Base-by-base conservation (phyloP, 2,888 invertebrate genomes). In the Cylindroiulus punctatus region DNA sequence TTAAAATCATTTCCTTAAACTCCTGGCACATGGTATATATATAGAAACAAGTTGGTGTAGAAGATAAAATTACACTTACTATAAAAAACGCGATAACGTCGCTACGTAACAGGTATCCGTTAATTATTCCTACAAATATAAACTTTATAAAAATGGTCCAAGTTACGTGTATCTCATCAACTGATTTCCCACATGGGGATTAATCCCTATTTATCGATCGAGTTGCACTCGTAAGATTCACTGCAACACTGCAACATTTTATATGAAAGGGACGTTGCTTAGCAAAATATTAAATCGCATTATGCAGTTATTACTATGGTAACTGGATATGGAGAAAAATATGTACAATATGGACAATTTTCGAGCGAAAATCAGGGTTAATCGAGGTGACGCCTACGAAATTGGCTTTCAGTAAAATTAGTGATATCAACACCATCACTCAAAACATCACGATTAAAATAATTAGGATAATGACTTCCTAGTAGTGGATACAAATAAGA, bases 161-260 rank as follows among this genome's bases (percentile, higher is more conserved):
- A 5, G 10, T 2, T 36, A 36, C 3, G 57, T 57, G 57, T 57
- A 57, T n/a, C 57, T 57, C 8, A 26, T 65, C 12, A 26, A 12
- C 12, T 2, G 65, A 19, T 19, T 19, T 52, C 52, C n/a, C 19
- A 0, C 0, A 26, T 22, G 65, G 26, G 65, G n/a, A n/a, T 52
- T 65, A 26, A 65, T 65, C 65, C 65, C 65, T 65, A 65, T 65
- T 65, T 65, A 65, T 65, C 65, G 65, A 65, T 65, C 26, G 26
- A 10, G 7, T 65, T 65, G 52, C 26, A 65, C 26, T 10, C 22
- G 26, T 65, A 26, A 26, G 65, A 65, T n/a, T 8, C 26, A 10
- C 26, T 26, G 65, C 65, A 65, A 65, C 65, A 65, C 26, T 65
- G 65, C 26, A 26, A 65, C 65, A 65, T 65, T 65, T 26, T 65